Conservation (phyloP, 2,113 vertebrate genomes). For the Prochilodus magdalenae region DNA sequence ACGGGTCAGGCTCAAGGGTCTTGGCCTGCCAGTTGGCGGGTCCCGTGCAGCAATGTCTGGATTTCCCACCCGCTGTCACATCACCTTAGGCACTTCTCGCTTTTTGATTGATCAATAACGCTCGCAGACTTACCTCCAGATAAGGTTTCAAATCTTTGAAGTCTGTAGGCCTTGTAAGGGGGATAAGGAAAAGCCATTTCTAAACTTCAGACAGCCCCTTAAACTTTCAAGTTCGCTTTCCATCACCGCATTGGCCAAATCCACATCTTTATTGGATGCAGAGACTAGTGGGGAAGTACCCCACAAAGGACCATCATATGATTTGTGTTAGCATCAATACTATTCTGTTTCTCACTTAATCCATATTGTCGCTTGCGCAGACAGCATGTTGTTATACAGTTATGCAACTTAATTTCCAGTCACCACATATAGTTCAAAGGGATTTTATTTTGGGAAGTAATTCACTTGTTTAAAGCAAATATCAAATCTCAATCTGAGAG, state of each 20-base stretch:
- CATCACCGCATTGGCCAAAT: slow-evolving; percentile 10
- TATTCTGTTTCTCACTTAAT: neutral
- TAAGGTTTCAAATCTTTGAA: slow-evolving; percentile 7
- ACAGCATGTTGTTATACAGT: neutral
- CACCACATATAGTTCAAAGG: neutral
- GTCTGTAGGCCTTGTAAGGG: neutral
- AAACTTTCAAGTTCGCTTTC: slow-evolving; percentile 21
- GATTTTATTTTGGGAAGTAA: neutral
- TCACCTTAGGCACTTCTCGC: slow-evolving; percentile 24
- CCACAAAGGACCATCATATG: neutral
- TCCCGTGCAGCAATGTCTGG: slow-evolving; percentile 12
- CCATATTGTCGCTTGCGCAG: neutral
- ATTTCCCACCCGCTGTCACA: slow-evolving; percentile 9
- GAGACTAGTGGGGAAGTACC: slow-evolving; percentile 26
- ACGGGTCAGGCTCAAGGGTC: slow-evolving; percentile 12
- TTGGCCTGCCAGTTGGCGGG: slow-evolving; percentile 33
- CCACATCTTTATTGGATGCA: neutral
- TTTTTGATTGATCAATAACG: slow-evolving; percentile 43
- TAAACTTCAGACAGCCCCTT: neutral
- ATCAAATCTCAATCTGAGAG: no score
- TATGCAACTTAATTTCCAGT: no score
- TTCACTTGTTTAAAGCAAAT: no score
- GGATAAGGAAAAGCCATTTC: slow-evolving; percentile 25
- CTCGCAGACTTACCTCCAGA: neutral
- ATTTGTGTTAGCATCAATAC: neutral